These are phyloP conservation scores for Nemoura dubitans DNA, from an alignment of 2,888 invertebrate genomes.

Conservation along the genomic window DNA sequence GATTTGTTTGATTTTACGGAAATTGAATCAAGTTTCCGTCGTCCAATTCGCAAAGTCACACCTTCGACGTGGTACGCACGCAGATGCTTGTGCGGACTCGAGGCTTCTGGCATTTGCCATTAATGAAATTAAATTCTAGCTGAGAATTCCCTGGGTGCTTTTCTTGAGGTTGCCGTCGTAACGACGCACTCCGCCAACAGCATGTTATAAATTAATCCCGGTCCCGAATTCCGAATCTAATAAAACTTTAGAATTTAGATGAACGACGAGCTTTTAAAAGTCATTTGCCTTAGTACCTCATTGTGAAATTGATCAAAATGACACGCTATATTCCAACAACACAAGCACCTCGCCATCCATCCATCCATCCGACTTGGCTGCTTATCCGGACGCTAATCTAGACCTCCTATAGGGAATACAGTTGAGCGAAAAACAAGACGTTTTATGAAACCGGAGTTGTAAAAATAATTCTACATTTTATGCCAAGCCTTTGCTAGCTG, in stretches of 20 bases:
- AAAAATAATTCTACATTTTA: not conserved
- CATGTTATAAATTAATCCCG: not conserved
- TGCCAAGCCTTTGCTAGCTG: not conserved
- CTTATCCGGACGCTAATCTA: not conserved
- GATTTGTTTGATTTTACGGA: not conserved
- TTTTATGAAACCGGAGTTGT: not conserved
- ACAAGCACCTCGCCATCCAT: not conserved
- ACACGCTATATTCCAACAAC: not conserved
- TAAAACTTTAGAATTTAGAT: not conserved
- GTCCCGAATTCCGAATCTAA: not conserved
- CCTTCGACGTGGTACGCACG: not conserved
- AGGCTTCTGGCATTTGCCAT: not conserved
- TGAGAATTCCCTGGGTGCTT: not conserved
- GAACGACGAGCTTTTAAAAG: not conserved
- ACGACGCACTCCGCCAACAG: not conserved
- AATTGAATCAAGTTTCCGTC: not conserved
- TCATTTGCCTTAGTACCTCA: not conserved
- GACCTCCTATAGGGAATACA: not conserved
- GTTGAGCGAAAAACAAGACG: not conserved
- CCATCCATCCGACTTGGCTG: not conserved
- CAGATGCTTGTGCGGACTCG: not conserved
- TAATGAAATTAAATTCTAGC: not conserved
- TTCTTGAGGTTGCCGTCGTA: not conserved
- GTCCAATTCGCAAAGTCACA: not conserved
- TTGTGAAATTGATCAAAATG: not conserved